Percentiles rank a stretch among this genome's conserved stretches.
These are phyloP conservation scores for Mesochorus sp. DNA, from an alignment of 2,888 invertebrate species.

Conservation along the genomic window DNA sequence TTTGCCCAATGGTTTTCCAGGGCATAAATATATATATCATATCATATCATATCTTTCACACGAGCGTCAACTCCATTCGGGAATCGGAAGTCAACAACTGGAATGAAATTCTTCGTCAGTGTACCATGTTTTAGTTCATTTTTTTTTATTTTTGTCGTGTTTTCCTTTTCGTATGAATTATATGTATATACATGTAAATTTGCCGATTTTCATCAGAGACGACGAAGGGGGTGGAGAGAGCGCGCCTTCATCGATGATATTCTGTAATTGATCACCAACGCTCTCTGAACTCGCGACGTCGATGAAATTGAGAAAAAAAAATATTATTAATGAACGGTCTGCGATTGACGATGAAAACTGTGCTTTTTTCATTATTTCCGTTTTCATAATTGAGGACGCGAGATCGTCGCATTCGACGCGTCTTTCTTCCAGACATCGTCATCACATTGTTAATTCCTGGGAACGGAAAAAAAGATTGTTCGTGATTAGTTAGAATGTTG, in stretches of 20 bases:
- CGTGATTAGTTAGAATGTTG: background rate
- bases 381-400: slow-evolving; percentile 65
- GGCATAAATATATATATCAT: too few relatives aligned
- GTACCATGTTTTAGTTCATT: slow-evolving; percentile 19
- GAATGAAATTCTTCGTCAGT: slow-evolving; percentile 33
- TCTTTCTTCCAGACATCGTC: slow-evolving; percentile 71
- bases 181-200: slow-evolving; percentile 78
- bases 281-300: slow-evolving; percentile 56
- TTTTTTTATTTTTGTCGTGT: slow-evolving; percentile 39
- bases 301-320: slow-evolving; percentile 71
- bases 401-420: slow-evolving; percentile 65
- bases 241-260: too few relatives aligned
- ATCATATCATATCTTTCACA: background rate
- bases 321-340: slow-evolving; percentile 69
- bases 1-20: too few relatives aligned
- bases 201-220: slow-evolving; percentile 54
- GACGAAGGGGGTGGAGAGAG: slow-evolving; percentile 27
- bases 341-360: slow-evolving; percentile 74
- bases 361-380: slow-evolving; percentile 38
- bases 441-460: slow-evolving; percentile 81
- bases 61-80: background rate
- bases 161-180: slow-evolving; percentile 74
- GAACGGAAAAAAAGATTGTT: slow-evolving; percentile 55
- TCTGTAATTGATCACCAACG: too few relatives aligned
- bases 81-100: slow-evolving; percentile 24